Evolutionary conservation across 2,888 invertebrate species (phyloP).

Genomic region (Lithophane ornitopus): DNA sequence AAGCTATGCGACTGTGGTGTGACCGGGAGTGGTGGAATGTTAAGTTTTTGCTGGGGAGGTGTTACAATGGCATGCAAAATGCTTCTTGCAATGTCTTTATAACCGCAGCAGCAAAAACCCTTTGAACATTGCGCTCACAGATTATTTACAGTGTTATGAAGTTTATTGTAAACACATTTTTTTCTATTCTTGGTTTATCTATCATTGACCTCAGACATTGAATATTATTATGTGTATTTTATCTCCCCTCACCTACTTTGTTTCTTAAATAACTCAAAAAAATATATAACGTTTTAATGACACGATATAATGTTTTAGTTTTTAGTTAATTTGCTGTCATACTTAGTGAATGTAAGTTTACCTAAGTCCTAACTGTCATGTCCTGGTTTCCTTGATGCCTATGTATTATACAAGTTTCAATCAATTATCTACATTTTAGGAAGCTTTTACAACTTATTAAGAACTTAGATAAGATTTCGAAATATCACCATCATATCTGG

Average conservation of each 20-base stretch:
- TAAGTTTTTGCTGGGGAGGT: slow-evolving; percentile 29
- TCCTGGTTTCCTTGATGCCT: not conserved
- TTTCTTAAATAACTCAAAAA: not conserved
- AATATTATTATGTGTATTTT: not conserved
- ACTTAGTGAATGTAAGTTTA: not conserved
- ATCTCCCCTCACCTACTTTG: not conserved
- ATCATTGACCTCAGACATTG: slow-evolving; percentile 22
- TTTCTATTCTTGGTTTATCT: slow-evolving; percentile 11
- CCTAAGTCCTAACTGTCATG: not conserved
- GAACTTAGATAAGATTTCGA: not conserved
- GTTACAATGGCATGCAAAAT: slow-evolving; percentile 34
- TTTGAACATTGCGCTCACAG: slow-evolving; percentile 2
- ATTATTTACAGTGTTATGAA: slow-evolving; percentile 4
- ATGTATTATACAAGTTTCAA: not conserved
- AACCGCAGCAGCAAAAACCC: slow-evolving; percentile 13
- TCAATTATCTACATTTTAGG: not conserved
- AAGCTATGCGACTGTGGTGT: slow-evolving; percentile 19
- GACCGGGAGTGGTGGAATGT: slow-evolving; percentile 23
- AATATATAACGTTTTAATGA: not conserved
- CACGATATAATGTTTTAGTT: not conserved
- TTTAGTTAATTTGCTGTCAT: not conserved
- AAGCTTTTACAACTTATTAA: not conserved
- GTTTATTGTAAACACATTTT: not conserved
- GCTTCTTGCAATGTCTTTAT: slow-evolving; percentile 21
- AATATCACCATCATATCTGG: not conserved